phyloP scores from a whole-genome alignment of 2,797 vertebrate species.

The Avahi laniger region DNA sequence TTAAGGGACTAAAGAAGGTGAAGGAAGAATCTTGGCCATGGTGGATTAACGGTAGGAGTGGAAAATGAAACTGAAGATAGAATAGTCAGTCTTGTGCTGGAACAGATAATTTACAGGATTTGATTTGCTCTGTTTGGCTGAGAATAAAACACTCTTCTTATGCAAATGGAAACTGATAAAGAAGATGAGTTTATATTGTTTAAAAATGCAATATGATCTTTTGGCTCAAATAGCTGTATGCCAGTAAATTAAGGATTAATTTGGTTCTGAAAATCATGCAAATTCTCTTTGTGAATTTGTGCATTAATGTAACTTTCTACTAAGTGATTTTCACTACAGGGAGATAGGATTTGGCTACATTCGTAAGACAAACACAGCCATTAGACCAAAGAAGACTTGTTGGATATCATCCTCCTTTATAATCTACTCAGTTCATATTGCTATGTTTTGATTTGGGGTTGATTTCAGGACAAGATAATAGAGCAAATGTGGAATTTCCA shows the following conservation, averaged over 20 bases:
- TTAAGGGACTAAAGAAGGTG: not conserved
- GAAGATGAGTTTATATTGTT: conserved; percentile 19
- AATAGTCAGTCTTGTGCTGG: not conserved
- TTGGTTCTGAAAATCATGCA: conserved; percentile 54
- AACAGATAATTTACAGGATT: conserved; percentile 40
- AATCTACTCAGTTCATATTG: not conserved
- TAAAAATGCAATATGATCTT: conserved; percentile 60
- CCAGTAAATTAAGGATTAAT: conserved; percentile 53
- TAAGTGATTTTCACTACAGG: not conserved
- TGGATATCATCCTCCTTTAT: not conserved
- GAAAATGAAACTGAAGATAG: conserved; percentile 10
- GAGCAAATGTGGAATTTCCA: not conserved
- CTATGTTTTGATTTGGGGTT: not conserved
- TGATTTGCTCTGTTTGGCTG: conserved; percentile 53
- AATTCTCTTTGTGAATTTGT: conserved; percentile 61
- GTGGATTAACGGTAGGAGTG: not conserved
- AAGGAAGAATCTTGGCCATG: not conserved
- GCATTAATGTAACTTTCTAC: conserved; percentile 32
- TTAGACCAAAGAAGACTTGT: not conserved
- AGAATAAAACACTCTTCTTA: conserved; percentile 41
- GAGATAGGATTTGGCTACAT: not conserved
- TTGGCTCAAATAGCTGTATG: conserved; percentile 21
- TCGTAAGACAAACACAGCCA: too few relatives aligned
- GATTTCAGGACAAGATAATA: not conserved
- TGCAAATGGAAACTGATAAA: conserved; percentile 53